Evolutionary conservation across 2,113 vertebrate species (phyloP).

Genomic region (Anhinga rufa): DNA sequence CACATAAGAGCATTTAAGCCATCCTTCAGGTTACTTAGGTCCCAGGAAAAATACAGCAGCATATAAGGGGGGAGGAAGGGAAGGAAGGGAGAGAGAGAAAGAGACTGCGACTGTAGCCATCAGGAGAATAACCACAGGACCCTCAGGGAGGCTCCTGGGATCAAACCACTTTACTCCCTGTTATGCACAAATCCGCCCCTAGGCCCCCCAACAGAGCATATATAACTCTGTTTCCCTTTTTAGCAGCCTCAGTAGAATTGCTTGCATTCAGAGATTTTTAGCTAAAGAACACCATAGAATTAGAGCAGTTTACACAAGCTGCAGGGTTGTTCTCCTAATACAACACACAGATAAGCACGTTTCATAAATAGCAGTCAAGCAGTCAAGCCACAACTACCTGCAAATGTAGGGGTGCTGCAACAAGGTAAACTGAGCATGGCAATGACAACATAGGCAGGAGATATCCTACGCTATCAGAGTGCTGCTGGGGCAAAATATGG

Average conservation of each 20-base stretch:
- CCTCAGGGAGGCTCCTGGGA: background rate
- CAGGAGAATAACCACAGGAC: background rate
- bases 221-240: background rate
- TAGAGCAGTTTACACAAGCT: background rate
- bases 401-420: background rate
- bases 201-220: background rate
- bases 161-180: background rate
- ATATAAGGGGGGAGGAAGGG: background rate
- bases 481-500: background rate
- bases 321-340: background rate
- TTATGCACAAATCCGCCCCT: background rate
- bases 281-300: background rate
- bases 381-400: background rate
- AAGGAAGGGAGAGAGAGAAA: background rate
- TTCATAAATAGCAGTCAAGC: background rate
- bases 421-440: background rate
- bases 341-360: background rate
- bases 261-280: background rate
- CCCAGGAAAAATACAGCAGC: background rate
- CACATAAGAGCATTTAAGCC: background rate
- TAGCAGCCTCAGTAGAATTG: background rate
- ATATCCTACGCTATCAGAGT: fast-evolving
- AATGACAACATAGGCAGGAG: background rate
- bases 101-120: fast-evolving
- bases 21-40: background rate